Conservation (phyloP, 1,140 invertebrate genomes). For the Cyrtorhinus lividipennis region DNA sequence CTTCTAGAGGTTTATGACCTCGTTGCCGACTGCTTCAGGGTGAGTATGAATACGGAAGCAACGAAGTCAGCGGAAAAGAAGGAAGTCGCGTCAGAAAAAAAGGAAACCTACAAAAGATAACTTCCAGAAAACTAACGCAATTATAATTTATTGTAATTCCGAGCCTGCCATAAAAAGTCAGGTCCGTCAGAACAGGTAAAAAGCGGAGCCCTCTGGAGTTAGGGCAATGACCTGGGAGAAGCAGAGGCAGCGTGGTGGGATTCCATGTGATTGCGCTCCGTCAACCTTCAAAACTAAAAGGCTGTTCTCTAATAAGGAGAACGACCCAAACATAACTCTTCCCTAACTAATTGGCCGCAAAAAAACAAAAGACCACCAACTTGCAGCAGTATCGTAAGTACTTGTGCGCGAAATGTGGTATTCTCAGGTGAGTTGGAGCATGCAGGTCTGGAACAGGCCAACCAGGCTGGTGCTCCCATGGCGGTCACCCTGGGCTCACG, state of each 20-base stretch:
- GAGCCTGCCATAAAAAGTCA: background rate
- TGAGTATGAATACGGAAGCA: too few species aligned
- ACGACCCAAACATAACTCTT: background rate
- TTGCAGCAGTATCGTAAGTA: too few species aligned
- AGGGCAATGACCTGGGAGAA: background rate
- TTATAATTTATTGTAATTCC: background rate
- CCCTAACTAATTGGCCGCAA: background rate
- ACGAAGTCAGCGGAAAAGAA: too few species aligned
- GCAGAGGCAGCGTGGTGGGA: background rate
- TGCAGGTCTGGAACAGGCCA: too few species aligned
- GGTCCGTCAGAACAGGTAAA: background rate
- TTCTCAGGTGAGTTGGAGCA: too few species aligned
- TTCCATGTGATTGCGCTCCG: constrained; percentile 1
- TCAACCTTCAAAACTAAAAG: background rate
- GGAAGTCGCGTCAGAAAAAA: too few species aligned
- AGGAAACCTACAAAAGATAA: too few species aligned
- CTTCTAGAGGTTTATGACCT: too few species aligned
- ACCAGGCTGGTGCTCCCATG: background rate
- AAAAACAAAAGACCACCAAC: background rate
- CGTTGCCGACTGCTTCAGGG: too few species aligned
- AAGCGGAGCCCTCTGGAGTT: background rate
- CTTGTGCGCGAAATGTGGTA: too few species aligned
- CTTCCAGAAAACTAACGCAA: too few species aligned
- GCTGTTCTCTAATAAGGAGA: background rate
- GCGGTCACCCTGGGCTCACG: background rate